Base-by-base conservation (phyloP, 2,113 vertebrate genomes). In the Cettia cetti region DNA sequence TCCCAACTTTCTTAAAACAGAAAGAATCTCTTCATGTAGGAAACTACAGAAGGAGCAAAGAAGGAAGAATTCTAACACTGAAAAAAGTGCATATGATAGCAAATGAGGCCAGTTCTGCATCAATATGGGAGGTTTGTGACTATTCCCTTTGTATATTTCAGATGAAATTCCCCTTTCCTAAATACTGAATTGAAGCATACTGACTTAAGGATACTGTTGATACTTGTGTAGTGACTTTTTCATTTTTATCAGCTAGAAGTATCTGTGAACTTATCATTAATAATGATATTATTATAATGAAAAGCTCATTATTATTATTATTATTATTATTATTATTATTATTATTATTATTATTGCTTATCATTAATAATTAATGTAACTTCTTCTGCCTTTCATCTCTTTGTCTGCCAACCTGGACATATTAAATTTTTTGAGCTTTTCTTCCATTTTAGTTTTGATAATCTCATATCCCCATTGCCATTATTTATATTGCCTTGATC, bases 201-300 rank as follows among this genome's bases (percentile, higher is more conserved):
- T 4, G 10, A 4, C 13, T 33, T 24, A 47, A 82, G 75, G 35
- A 15, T 52, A 16, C 21, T 14, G 1, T 4, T 75, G 30, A 52
- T 8, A 11, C 37, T 72, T 44, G 14, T 4, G 1, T 7, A n/a
- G 61, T 2, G 0, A 4, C 6, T 19, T 53, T 57, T 10, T 37
- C 33, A 13, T 66, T 68, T 82, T n/a, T 19, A 49, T 79, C 49
- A 76, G n/a, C 37, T 35, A 28, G 37, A 64, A 53, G 9, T 28
- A 82, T 52, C 44, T 56, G 16, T 63, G 26, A 76, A 37, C 31
- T 45, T 27, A 42, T 20, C 20, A 44, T 35, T 64, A 92, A 54
- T 47, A 77, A 35, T 57, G n/a, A n/a, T n/a, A n/a, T n/a, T n/a
- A n/a, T n/a, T n/a, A n/a, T n/a, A n/a, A n/a, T n/a, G n/a, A n/a